Evolutionary conservation across 1,140 invertebrate genomes (phyloP).

Genomic region (Psilanteris sp.): DNA sequence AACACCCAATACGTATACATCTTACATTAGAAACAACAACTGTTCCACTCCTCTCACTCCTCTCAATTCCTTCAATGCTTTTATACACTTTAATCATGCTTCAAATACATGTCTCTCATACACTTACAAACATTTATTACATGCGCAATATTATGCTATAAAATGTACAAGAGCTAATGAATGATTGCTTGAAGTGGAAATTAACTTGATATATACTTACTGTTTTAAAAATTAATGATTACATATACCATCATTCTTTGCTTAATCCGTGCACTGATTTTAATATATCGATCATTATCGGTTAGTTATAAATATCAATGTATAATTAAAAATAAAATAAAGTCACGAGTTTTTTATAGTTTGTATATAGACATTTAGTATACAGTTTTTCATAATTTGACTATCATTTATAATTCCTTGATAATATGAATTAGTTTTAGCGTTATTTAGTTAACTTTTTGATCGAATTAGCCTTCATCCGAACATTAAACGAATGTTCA

Average conservation of each 20-base stretch:
- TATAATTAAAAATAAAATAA: too few species aligned
- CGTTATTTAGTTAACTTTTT: not conserved
- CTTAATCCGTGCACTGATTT: slow-evolving; percentile 50
- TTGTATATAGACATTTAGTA: slow-evolving; percentile 15
- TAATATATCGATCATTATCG: slow-evolving; percentile 23
- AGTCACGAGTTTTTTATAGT: too few species aligned
- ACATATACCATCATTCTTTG: slow-evolving; percentile 50
- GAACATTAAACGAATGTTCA: slow-evolving; percentile 25
- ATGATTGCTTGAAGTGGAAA: slow-evolving; percentile 65
- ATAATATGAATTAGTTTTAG: too few species aligned
- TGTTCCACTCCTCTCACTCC: too few species aligned
- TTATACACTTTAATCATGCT: slow-evolving; percentile 68
- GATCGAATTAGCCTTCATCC: slow-evolving; percentile 16
- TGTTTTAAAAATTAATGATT: slow-evolving; percentile 32
- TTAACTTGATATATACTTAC: slow-evolving; percentile 53
- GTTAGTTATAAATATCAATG: not conserved
- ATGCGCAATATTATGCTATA: slow-evolving; percentile 33
- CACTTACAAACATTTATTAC: slow-evolving; percentile 35
- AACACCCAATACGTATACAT: slow-evolving; percentile 21
- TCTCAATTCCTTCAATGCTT: slow-evolving; percentile 64
- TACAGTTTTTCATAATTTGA: slow-evolving; percentile 1
- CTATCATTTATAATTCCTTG: not conserved
- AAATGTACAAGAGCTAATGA: slow-evolving; percentile 62
- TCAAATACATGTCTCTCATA: slow-evolving; percentile 56
- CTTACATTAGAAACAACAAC: slow-evolving; percentile 7